phyloP scores from a whole-genome alignment of 2,888 invertebrate species.

The Cephus runcator region DNA sequence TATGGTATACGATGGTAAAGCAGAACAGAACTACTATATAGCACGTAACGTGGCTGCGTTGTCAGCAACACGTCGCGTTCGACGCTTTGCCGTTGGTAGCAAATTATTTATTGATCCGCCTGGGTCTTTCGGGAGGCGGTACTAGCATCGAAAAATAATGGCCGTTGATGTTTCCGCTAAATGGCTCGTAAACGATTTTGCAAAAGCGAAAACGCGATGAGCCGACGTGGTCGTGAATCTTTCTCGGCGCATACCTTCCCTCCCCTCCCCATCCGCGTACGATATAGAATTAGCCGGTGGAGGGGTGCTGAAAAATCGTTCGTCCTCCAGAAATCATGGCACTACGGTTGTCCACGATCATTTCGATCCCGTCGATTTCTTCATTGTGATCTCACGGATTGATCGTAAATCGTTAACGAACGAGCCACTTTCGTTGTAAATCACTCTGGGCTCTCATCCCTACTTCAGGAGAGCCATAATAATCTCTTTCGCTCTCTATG shows the following conservation, averaged over 20 bases:
- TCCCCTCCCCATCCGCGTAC: neutral
- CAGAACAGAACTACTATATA: neutral
- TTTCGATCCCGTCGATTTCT: neutral
- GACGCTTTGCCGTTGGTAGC: slow-evolving; percentile 24
- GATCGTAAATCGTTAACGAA: neutral
- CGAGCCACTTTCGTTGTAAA: neutral
- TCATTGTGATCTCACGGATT: neutral
- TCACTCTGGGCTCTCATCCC: neutral
- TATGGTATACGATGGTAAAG: neutral
- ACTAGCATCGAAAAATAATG: slow-evolving; percentile 26
- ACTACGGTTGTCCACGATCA: neutral
- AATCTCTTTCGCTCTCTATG: neutral
- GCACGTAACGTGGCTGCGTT: slow-evolving; percentile 20
- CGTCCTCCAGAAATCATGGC: neutral
- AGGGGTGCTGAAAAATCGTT: neutral
- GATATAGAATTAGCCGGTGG: neutral
- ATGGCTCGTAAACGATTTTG: slow-evolving; percentile 19
- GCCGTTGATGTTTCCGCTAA: slow-evolving; percentile 18
- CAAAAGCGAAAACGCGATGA: slow-evolving; percentile 1
- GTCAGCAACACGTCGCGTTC: slow-evolving; percentile 31
- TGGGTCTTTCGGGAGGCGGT: slow-evolving; percentile 7
- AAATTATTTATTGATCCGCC: slow-evolving; percentile 44
- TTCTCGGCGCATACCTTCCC: neutral
- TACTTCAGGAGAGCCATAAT: neutral
- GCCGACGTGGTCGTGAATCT: neutral